phyloP scores from a whole-genome alignment of 1,140 invertebrate genomes.

The Cardiocondyla obscurior region DNA sequence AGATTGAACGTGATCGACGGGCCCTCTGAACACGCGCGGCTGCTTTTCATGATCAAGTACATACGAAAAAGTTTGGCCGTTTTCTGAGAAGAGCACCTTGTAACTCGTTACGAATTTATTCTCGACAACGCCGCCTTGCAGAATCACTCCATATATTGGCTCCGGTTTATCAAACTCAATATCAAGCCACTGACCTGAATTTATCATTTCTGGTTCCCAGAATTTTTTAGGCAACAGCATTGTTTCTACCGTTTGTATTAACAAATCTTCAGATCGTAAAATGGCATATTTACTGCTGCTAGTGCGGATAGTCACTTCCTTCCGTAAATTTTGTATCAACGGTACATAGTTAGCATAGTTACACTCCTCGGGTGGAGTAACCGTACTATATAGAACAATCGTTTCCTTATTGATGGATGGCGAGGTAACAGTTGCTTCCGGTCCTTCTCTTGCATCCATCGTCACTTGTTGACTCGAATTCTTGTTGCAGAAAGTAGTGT shows the following conservation, averaged over 20 bases:
- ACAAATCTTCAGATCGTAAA: conserved; percentile 84
- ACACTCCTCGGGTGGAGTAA: conserved; percentile 84
- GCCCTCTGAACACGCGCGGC: conserved; percentile 89
- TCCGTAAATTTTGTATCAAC: conserved; percentile 56
- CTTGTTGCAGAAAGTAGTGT: conserved; percentile 82
- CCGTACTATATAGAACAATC: conserved; percentile 80
- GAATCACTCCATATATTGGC: conserved; percentile 89
- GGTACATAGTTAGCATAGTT: conserved; percentile 78
- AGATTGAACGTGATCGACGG: conserved; percentile 85
- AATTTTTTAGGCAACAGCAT: background rate
- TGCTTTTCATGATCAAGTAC: conserved; percentile 79
- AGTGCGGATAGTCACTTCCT: conserved; percentile 85
- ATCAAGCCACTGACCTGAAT: conserved; percentile 83
- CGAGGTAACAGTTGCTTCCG: background rate
- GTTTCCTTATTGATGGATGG: conserved; percentile 31
- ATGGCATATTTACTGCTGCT: conserved; percentile 83
- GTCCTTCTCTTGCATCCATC: background rate
- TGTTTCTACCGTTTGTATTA: conserved; percentile 76
- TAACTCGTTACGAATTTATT: conserved; percentile 91
- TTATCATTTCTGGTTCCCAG: conserved; percentile 86
- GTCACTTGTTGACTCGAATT: conserved; percentile 7
- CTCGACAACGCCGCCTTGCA: conserved; percentile 87
- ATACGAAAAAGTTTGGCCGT: conserved; percentile 86
- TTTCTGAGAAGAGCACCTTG: conserved; percentile 88
- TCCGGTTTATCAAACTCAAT: conserved; percentile 86